Base-by-base conservation (phyloP, 1,140 invertebrate genomes). In the Drosophila mayri region DNA sequence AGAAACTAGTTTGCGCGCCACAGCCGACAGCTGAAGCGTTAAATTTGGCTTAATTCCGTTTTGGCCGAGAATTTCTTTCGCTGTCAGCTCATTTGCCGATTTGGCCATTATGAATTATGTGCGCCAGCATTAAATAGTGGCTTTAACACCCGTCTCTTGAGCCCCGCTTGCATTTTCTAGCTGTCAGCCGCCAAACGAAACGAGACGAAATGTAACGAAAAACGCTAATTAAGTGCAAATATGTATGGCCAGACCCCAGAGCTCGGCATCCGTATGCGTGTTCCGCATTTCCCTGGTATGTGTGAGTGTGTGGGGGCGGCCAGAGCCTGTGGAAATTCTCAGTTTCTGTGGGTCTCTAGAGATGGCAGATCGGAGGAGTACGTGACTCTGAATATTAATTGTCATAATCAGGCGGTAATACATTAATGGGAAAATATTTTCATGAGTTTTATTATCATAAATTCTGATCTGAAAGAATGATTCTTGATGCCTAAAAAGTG, bases 201-300 rank as follows among this genome's bases (percentile, higher is more conserved):
- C 50, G 74, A 66, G 66, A 54, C 66, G 66, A 70, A 70, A 70
- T 70, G 38, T 70, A 47, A 76, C 65, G 46, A 59, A 70, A 77
- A 76, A 79, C 77, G 77, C 81, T 88, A 88, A 88, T 88, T 90
- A 88, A 90, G 84, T 88, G 85, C 85, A 88, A 90, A 90, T 81
- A 88, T 90, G 81, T 88, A 84, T 90, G 73, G 57, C 64, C 81
- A 90, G 80, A 3, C 37, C 46, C 18, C 38, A 35, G 49, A 37
- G 52, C 52, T 54, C 11, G 22, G 41, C 30, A 28, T 74, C 38
- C 41, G 75, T 71, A 43, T 77, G 76, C 73, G 67, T 77, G 83
- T 80, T 72, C 59, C 44, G 35, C 65, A 41, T 8, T 65, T 50
- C 28, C 30, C 49, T 66, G 49, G 70, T 79, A 35, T 67, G 64